Evolutionary conservation across 2,888 invertebrate genomes (phyloP).

Genomic region (Eulithis prunata): DNA sequence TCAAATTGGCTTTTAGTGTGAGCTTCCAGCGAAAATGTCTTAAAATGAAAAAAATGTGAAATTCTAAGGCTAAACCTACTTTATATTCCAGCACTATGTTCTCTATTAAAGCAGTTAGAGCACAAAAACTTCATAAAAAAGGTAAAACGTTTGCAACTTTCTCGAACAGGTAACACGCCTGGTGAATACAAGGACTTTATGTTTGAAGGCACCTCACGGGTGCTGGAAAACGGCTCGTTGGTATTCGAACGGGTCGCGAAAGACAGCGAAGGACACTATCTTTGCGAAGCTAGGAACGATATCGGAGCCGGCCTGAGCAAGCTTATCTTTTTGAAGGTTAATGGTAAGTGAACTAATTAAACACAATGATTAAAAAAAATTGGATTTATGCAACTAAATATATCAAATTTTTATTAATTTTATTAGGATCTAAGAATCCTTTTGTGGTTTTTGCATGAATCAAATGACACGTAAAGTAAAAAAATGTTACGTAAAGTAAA

Average conservation of each 20-base stretch:
- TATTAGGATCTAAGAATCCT: too few relatives aligned
- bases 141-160: slow-evolving; percentile 31
- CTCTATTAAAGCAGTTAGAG: neutral
- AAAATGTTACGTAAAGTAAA: neutral
- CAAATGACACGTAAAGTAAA: too few relatives aligned
- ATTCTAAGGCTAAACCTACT: too few relatives aligned
- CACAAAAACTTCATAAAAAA: slow-evolving; percentile 7
- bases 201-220: slow-evolving; percentile 90
- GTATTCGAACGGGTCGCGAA: slow-evolving; percentile 93
- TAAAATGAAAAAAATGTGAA: too few relatives aligned
- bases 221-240: slow-evolving; percentile 92
- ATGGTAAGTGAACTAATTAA: slow-evolving; percentile 85
- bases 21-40: too few relatives aligned
- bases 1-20: too few relatives aligned
- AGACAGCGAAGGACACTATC: slow-evolving; percentile 94
- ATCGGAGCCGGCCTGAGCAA: slow-evolving; percentile 96
- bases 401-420: too few relatives aligned
- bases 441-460: too few relatives aligned
- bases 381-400: too few relatives aligned
- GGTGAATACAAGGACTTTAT: slow-evolving; percentile 93
- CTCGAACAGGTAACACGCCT: slow-evolving; percentile 82
- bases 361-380: too few relatives aligned
- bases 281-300: slow-evolving; percentile 96
- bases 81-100: neutral
- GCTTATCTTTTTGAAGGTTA: slow-evolving; percentile 94